phyloP scores from a whole-genome alignment of 2,797 vertebrate species.

The Netta rufina region DNA sequence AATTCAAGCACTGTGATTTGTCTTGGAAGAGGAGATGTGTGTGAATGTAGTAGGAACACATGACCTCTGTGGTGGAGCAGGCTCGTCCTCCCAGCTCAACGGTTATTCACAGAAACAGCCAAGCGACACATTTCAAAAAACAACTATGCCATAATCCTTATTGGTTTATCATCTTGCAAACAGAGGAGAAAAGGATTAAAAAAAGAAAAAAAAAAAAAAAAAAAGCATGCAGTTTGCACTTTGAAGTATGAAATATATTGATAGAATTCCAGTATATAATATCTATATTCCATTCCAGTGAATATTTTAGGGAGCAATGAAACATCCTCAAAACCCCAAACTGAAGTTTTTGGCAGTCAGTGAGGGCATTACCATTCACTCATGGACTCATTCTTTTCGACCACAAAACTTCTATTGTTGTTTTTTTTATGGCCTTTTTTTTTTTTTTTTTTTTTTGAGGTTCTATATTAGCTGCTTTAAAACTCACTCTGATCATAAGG shows the following conservation, averaged over 20 bases:
- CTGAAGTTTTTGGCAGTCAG: background rate
- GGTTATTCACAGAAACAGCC: background rate
- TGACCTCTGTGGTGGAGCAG: constrained; percentile 11
- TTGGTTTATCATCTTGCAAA: background rate
- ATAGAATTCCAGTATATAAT: background rate
- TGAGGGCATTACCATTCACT: background rate
- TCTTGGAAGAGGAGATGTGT: background rate
- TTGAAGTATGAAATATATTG: background rate
- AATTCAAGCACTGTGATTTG: background rate
- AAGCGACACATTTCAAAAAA: constrained; percentile 7
- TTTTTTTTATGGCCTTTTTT: no score
- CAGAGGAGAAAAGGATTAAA: background rate
- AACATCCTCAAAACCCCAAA: background rate
- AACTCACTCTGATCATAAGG: background rate
- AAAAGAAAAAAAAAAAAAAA: background rate
- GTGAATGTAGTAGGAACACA: background rate
- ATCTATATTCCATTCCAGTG: accelerated
- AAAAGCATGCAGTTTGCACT: background rate
- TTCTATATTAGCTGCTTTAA: background rate
- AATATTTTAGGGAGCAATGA: background rate
- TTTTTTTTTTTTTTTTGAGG: no score
- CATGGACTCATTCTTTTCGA: background rate
- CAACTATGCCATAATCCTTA: background rate
- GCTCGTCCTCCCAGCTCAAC: background rate
- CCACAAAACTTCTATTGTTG: background rate